Conservation (phyloP, 2,888 invertebrate species). For the Amphimallon solstitiale region DNA sequence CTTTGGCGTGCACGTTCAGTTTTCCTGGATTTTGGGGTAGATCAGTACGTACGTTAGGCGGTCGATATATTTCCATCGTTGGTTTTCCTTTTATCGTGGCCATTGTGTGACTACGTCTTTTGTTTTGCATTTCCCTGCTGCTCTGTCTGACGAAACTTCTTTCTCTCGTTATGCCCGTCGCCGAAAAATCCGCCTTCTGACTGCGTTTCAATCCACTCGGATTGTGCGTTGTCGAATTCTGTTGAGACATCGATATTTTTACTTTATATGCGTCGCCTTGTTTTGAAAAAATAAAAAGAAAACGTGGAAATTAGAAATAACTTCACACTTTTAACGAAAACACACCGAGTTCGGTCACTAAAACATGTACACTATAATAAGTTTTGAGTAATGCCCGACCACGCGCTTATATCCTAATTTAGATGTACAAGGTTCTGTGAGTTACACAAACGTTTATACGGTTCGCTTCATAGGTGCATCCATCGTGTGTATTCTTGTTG, state of each 20-base stretch:
- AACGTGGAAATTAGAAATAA: conserved; percentile 25
- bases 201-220: conserved; percentile 54
- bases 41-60: conserved; percentile 71
- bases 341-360: conserved; percentile 13
- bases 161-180: conserved; percentile 69
- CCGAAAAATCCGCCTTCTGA: conserved; percentile 65
- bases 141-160: conserved; percentile 76
- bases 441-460: conserved; percentile 15
- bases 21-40: conserved; percentile 62
- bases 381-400: conserved; percentile 54
- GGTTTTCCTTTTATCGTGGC: conserved; percentile 78
- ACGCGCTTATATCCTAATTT: conserved; percentile 59
- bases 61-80: conserved; percentile 88
- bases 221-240: conserved; percentile 16
- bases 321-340: conserved; percentile 27
- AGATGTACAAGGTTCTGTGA: conserved; percentile 54
- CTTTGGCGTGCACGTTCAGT: conserved; percentile 89
- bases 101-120: conserved; percentile 79
- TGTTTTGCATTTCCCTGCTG: conserved; percentile 61
- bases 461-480: conserved; percentile 28
- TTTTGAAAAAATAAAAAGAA: conserved; percentile 15
- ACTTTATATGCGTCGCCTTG: conserved; percentile 31
- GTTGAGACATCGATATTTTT: conserved; percentile 38
- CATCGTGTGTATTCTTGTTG: conserved; percentile 1
- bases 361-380: conserved; percentile 43